phyloP scores from a whole-genome alignment of 2,888 invertebrate genomes.

The Drosophila paramelanica region DNA sequence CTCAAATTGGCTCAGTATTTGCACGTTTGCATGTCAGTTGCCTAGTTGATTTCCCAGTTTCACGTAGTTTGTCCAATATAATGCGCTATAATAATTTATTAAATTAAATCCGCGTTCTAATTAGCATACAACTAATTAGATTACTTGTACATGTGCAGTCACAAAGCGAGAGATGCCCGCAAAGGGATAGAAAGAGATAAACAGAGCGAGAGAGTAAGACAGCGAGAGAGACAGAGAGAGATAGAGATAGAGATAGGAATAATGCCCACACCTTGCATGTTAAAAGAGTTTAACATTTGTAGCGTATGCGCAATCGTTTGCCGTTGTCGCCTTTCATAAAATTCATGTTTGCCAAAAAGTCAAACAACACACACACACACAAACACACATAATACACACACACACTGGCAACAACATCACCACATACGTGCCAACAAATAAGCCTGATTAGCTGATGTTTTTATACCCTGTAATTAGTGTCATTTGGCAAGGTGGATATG shows the following conservation, averaged over 20 bases:
- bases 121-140: slow-evolving; percentile 82
- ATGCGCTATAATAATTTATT: slow-evolving; percentile 75
- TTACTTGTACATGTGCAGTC: slow-evolving; percentile 71
- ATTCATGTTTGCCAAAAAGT: slow-evolving; percentile 75
- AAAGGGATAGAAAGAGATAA: background rate
- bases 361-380: slow-evolving; percentile 31
- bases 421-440: slow-evolving; percentile 60
- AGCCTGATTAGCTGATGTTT: slow-evolving; percentile 72
- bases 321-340: slow-evolving; percentile 67
- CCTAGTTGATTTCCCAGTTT: slow-evolving; percentile 25
- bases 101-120: slow-evolving; percentile 74
- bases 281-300: slow-evolving; percentile 37
- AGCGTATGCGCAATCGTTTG: slow-evolving; percentile 68
- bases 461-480: slow-evolving; percentile 1
- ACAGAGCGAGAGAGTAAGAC: slow-evolving; percentile 16
- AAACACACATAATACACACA: slow-evolving; percentile 10
- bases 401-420: slow-evolving; percentile 11
- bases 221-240: background rate
- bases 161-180: slow-evolving; percentile 35
- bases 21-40: slow-evolving; percentile 13
- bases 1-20: background rate
- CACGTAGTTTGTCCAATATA: slow-evolving; percentile 64
- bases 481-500: background rate
- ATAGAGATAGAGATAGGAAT: background rate
- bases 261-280: background rate